Evolutionary conservation across 2,797 vertebrate species (phyloP), one percentile per base, ranked within the genome.

Genomic region (Enteromius radiatus): DNA sequence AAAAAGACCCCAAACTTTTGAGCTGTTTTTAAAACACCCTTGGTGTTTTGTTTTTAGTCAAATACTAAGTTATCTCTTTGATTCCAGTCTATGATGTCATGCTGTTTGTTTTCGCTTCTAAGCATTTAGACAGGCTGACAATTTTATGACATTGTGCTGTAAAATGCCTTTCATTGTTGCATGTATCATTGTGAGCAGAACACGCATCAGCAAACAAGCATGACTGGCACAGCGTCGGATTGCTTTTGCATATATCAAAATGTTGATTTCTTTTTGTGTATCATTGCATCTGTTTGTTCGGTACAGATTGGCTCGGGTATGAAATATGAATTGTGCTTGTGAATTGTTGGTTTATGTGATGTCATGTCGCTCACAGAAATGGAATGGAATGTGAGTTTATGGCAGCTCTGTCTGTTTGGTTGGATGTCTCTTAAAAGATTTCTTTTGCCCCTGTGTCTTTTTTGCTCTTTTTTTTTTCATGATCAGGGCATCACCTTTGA

Each of bases 401-500:
- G 49, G 31, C 45, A 36, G 28, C 15, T 89, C 83, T 91, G 85
- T 91, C 85, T 84, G 81, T 85, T 23, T 81, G 88, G 69, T 87
- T 87, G 56, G 81, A 86, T 86, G 78, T 87, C 87, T 80, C 82
- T 54, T 36, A 38, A 65, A 68, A 26, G 10, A 38, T 59, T 28
- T 71, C 4, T 52, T 56, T 63, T 63, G 14, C 26, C 26, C 14
- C 54, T 59, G n/a, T 76, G 64, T 90, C 87, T 90, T 89, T 88
- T 88, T 86, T n/a, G n/a, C n/a, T 10, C 28, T 83, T 28, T 45
- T 74, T 54, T 59, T 78, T 75, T 85, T 56, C 90, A 90, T 92
- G 85, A 54, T 61, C 90, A 99, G 98, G 98, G 98, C 87, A 99
- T 99, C 93, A 98, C 98, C 15, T 99, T 99, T 87, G 98, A 99